phyloP scores from a whole-genome alignment of 2,113 vertebrate species.

The Indicator maculatus region DNA sequence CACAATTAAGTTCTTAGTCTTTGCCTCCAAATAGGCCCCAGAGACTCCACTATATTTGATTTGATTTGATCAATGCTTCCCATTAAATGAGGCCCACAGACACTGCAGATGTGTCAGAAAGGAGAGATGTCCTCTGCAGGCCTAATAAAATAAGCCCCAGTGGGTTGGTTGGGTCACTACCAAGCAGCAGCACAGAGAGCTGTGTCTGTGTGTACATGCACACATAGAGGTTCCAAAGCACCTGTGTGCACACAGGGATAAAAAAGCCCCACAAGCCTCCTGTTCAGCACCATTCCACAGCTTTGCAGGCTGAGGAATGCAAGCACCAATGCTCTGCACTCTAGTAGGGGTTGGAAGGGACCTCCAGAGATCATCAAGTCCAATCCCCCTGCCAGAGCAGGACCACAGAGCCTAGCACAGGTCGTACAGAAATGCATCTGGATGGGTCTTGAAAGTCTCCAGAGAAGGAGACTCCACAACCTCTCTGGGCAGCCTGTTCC shows the following conservation, averaged over 20 bases:
- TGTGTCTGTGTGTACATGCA: not conserved
- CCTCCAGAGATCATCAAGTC: no score
- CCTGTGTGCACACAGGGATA: not conserved
- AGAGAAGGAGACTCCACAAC: no score
- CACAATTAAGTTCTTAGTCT: not conserved
- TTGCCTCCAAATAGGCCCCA: not conserved
- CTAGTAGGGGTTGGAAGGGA: no score
- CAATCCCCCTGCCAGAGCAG: no score
- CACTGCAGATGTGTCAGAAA: not conserved
- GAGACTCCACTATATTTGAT: not conserved
- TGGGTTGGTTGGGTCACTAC: not conserved
- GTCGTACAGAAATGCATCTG: no score
- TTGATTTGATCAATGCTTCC: not conserved
- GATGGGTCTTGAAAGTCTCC: no score
- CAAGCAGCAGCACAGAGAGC: not conserved
- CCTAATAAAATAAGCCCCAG: not conserved
- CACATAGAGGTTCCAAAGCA: accelerated
- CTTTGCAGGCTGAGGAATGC: not conserved
- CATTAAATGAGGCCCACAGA: not conserved
- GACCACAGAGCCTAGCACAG: no score
- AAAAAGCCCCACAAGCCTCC: not conserved
- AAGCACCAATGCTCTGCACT: not conserved
- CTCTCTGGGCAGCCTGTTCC: no score
- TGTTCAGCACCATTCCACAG: not conserved
- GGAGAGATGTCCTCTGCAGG: not conserved